Conservation (phyloP, 2,113 vertebrate species). For the Malurus cyaneus region DNA sequence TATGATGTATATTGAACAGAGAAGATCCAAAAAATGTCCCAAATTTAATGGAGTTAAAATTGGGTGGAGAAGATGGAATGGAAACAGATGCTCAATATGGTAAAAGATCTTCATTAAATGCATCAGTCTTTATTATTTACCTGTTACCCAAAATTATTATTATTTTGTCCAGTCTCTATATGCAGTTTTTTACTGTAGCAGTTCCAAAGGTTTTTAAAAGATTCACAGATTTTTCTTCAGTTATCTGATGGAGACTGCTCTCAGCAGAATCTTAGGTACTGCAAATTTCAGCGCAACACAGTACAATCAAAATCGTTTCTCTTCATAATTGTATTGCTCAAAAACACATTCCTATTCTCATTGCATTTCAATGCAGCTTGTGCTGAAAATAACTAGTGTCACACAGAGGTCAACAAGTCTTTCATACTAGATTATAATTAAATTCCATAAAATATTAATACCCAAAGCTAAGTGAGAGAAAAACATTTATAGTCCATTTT, state of each 20-base stretch:
- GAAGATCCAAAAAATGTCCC: background rate
- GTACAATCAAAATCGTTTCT: background rate
- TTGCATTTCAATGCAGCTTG: background rate
- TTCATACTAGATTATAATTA: background rate
- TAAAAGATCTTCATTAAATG: background rate
- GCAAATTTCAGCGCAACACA: background rate
- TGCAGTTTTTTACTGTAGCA: background rate
- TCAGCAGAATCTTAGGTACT: background rate
- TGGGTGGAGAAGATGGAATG: background rate
- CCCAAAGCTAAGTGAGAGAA: background rate
- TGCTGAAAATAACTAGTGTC: background rate
- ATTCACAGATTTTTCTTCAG: background rate
- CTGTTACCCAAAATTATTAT: background rate
- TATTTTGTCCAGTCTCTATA: background rate
- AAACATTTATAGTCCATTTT: background rate
- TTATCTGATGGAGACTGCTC: background rate
- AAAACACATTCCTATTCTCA: background rate
- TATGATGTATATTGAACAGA: background rate
- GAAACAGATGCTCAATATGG: background rate
- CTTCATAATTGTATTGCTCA: background rate
- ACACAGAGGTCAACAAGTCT: background rate
- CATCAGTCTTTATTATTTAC: background rate
- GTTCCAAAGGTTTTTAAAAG: background rate
- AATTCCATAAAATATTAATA: conserved; percentile 6
- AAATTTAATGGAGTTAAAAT: background rate